Conservation (phyloP, 2,797 vertebrate species). For the Amblyopsis hoosieri region DNA sequence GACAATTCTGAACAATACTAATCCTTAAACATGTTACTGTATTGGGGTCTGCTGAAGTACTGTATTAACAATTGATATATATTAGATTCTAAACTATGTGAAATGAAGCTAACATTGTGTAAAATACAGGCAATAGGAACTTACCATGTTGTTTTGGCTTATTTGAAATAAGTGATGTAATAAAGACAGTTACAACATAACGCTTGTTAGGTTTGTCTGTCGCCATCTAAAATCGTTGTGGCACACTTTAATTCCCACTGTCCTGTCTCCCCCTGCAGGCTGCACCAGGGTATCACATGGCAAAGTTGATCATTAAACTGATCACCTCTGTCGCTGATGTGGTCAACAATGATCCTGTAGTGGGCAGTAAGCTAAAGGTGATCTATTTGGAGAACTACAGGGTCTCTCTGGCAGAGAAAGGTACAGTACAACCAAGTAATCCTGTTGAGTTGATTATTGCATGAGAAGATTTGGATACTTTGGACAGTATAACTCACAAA, state of each 20-base stretch:
- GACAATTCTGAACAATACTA: too few species aligned
- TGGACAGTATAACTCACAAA: too few species aligned
- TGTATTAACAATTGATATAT: too few species aligned
- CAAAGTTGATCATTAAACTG: conserved; percentile 95
- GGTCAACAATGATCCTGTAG: conserved; percentile 88
- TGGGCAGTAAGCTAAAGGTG: conserved; percentile 91
- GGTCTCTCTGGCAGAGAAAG: conserved; percentile 96
- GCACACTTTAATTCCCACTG: not conserved
- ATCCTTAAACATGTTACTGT: not conserved
- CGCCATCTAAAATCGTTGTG: too few species aligned
- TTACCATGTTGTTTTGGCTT: too few species aligned
- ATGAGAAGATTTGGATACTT: not conserved
- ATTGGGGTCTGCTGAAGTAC: too few species aligned
- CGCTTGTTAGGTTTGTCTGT: too few species aligned
- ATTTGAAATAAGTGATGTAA: too few species aligned
- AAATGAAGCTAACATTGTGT: too few species aligned
- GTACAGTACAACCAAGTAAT: conserved; percentile 56
- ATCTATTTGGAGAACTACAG: conserved; percentile 97
- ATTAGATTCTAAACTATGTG: too few species aligned
- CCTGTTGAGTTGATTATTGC: not conserved
- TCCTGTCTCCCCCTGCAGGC: conserved; percentile 78
- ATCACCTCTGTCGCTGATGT: conserved; percentile 90
- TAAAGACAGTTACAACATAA: too few species aligned
- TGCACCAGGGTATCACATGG: conserved; percentile 96
- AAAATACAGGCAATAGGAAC: too few species aligned